These are phyloP conservation scores for Agapornis canus DNA, from an alignment of 2,797 vertebrate species.

Conservation along the genomic window DNA sequence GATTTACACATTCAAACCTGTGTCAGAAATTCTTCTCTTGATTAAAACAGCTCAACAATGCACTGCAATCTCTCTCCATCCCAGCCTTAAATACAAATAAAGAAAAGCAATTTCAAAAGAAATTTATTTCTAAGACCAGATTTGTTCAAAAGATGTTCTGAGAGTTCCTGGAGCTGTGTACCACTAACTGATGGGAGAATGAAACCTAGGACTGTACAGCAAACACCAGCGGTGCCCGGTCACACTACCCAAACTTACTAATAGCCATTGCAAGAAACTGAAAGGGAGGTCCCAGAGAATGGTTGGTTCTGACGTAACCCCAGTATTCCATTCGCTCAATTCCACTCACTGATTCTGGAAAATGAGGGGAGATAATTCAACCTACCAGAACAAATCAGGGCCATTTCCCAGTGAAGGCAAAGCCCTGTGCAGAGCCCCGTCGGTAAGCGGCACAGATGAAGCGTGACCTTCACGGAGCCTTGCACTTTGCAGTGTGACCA, in stretches of 20 bases:
- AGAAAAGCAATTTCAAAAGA: not conserved
- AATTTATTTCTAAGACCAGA: not conserved
- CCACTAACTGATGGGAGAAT: not conserved
- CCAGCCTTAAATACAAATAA: not conserved
- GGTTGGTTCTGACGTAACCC: not conserved
- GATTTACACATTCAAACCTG: not conserved
- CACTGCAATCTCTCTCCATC: not conserved
- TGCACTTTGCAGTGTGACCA: rapidly evolving
- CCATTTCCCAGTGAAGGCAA: not conserved
- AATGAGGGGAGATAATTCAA: not conserved
- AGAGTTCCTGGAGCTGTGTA: not conserved
- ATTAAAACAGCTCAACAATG: not conserved
- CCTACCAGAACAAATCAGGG: not conserved
- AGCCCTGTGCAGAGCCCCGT: not conserved
- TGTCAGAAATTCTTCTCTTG: not conserved
- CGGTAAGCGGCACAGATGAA: not conserved
- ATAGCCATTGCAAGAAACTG: not conserved
- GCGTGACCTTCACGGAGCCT: rapidly evolving
- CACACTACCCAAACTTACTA: not conserved
- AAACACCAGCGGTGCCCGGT: rapidly evolving
- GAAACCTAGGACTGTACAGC: not conserved
- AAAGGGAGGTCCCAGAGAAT: not conserved
- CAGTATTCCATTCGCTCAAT: not conserved
- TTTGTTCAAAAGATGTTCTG: not conserved
- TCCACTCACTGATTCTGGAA: not conserved